Conservation (phyloP, 1,140 invertebrate species). For the Dryas iulia region DNA sequence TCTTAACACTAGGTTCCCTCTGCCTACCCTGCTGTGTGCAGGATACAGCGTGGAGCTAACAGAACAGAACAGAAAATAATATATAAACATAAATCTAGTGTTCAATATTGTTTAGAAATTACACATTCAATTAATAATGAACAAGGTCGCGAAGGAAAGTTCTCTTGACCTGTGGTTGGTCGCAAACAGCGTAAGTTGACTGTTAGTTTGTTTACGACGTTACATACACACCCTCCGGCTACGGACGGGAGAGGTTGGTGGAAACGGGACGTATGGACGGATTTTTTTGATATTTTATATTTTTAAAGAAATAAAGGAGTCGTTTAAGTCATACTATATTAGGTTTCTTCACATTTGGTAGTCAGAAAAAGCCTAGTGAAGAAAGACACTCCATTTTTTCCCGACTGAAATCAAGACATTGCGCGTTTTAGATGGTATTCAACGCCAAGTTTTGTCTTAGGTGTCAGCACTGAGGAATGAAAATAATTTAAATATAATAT, state of each 20-base stretch:
- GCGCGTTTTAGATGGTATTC: too few species aligned
- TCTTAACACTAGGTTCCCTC: too few species aligned
- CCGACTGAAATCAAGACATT: neutral
- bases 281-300: neutral
- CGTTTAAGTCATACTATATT: too few species aligned
- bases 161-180: constrained; percentile 12
- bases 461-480: too few species aligned
- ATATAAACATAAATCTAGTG: neutral
- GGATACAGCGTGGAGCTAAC: too few species aligned
- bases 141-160: constrained; percentile 10
- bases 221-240: neutral
- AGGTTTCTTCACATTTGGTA: too few species aligned
- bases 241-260: neutral
- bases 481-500: too few species aligned
- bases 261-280: neutral
- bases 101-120: neutral
- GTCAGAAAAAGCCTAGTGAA: too few species aligned
- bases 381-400: neutral
- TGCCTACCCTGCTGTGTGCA: too few species aligned
- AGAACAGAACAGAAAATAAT: too few species aligned
- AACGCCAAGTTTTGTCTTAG: too few species aligned
- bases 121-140: neutral
- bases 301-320: too few species aligned
- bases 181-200: constrained; percentile 2
- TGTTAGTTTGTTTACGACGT: constrained; percentile 16